Evolutionary conservation across 2,888 invertebrate genomes (phyloP).

Genomic region (Physocephala rufipes): DNA sequence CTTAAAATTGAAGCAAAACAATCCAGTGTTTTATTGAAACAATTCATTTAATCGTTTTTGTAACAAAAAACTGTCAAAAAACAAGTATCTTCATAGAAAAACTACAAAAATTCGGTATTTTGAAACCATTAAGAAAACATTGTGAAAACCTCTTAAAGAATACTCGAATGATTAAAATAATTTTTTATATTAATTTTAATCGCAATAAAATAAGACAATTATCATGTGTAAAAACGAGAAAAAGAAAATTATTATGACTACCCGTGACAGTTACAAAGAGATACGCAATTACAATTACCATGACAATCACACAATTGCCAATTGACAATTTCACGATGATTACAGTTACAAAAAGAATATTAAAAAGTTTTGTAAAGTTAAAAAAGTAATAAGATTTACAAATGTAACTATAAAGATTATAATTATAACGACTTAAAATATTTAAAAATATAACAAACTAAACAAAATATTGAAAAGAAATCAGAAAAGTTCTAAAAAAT

Average conservation of each 20-base stretch:
- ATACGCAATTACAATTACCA: no score
- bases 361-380: neutral
- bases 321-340: no score
- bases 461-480: neutral
- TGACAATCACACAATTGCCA: no score
- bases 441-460: neutral
- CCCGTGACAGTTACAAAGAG: no score
- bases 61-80: no score
- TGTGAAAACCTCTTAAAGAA: neutral
- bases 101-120: neutral
- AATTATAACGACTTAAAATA: neutral
- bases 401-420: neutral
- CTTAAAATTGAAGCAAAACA: neutral
- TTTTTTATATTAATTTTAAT: neutral
- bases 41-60: no score
- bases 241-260: neutral
- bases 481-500: neutral
- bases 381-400: neutral
- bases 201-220: neutral
- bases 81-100: neutral
- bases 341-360: no score
- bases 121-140: neutral
- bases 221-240: neutral
- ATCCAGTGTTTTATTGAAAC: no score
- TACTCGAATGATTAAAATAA: neutral